Evolutionary conservation across 2,113 vertebrate genomes (phyloP), one percentile per base, ranked within the genome.

Genomic region (Tympanuchus pallidicinctus): DNA sequence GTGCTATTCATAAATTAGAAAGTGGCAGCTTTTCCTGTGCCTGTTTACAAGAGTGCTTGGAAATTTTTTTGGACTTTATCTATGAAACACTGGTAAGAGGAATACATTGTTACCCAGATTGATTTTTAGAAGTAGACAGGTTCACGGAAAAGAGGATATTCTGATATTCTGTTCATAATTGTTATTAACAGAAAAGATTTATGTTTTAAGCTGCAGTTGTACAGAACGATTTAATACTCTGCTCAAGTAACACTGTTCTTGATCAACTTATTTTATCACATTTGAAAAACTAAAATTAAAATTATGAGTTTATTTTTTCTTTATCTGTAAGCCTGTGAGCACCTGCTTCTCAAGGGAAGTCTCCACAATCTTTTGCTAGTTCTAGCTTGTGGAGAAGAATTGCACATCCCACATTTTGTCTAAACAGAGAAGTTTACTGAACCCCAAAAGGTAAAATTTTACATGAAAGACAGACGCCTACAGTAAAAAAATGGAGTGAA

Each of bases 241-340:
- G 16, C 21, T 16, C 25, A 91, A 94, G 56, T n/a, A 67, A 8
- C 0, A 15, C 38, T 34, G 8, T 27, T 89, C 32, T 75, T 82
- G 19, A 69, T 82, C 14, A 76, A 7, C 9, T 61, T 82, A 38
- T 24, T 43, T 1, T 30, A 34, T 28, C 17, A 38, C 1, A 1
- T n/a, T 67, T 69, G 40, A 66, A 88, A 89, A 91, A 34, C 16
- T 67, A 43, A 82, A 82, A 78, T 47, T 28, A 28, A 59, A 66
- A 69, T 28, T 0, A 0, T 19, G 6, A 38, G 7, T 66, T 50
- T 5, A 3, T 1, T 0, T 0, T 12, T 50, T 18, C 2, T 67
- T 6, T n/a, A n/a, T 7, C 17, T 8, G 18, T 50, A 64, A 67
- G 9, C 43, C 36, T 75, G 1, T 45, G 11, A 34, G 12, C 43